Evolutionary conservation across 92 coral and sea anemone genomes (phyloP).

Genomic region (Bergia puertoricense): DNA sequence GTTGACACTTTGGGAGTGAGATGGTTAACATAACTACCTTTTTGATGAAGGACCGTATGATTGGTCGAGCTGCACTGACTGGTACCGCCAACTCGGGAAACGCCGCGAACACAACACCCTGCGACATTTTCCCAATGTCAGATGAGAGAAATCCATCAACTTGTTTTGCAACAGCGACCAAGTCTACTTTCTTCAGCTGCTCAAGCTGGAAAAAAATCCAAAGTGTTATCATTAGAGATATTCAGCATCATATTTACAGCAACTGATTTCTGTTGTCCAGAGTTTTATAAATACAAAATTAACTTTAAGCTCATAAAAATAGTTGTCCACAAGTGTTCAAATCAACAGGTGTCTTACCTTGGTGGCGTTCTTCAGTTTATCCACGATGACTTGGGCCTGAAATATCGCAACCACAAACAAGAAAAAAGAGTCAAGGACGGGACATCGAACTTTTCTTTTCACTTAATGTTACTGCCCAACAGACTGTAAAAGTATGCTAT

Average conservation of each 20-base stretch:
- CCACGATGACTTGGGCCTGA: slow-evolving; percentile 87
- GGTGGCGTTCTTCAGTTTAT: slow-evolving; percentile 64
- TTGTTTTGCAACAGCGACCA: slow-evolving; percentile 75
- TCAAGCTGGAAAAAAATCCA: slow-evolving; percentile 56
- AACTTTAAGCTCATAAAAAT: too few relatives aligned
- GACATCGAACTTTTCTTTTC: neutral
- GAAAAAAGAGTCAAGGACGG: neutral
- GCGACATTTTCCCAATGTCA: slow-evolving; percentile 80
- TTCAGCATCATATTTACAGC: too few relatives aligned
- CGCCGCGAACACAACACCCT: slow-evolving; percentile 71
- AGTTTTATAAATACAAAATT: too few relatives aligned
- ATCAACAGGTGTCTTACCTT: slow-evolving; percentile 31
- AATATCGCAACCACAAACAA: neutral
- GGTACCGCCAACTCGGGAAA: slow-evolving; percentile 86
- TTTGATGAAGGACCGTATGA: slow-evolving; percentile 76
- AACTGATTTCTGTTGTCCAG: too few relatives aligned
- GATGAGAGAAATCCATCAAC: slow-evolving; percentile 94
- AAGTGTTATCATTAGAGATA: neutral
- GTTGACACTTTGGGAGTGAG: too few relatives aligned
- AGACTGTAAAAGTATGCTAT: too few relatives aligned
- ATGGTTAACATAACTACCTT: slow-evolving; percentile 53
- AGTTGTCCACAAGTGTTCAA: too few relatives aligned
- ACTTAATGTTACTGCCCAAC: neutral
- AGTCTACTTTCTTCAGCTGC: slow-evolving; percentile 72
- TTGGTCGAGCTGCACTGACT: slow-evolving; percentile 77